Conservation (phyloP, 2,888 invertebrate species). For the Drosophila nr. perissopoda region DNA sequence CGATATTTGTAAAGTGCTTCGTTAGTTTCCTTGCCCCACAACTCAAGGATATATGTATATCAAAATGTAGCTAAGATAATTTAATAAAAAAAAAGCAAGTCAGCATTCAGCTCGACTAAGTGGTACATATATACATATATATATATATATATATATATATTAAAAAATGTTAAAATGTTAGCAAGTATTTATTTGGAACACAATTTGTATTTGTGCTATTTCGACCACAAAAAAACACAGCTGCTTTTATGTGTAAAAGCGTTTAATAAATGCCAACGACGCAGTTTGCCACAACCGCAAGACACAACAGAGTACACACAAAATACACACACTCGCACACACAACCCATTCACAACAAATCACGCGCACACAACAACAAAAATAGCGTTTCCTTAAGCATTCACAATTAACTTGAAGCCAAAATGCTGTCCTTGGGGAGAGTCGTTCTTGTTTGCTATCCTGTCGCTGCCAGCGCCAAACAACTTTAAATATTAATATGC, state of each 20-base stretch:
- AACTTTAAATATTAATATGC: conserved; percentile 80
- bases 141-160: neutral
- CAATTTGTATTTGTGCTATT: conserved; percentile 23
- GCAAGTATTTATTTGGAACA: neutral
- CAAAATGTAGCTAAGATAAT: neutral
- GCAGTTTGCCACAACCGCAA: conserved; percentile 53
- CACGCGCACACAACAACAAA: conserved; percentile 49
- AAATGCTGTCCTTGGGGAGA: conserved; percentile 69
- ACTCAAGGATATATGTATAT: neutral
- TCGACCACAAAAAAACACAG: conserved; percentile 40
- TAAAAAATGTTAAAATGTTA: neutral
- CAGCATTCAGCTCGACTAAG: neutral
- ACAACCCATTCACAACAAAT: conserved; percentile 71
- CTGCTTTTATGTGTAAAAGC: conserved; percentile 38
- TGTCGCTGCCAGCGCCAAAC: conserved; percentile 45
- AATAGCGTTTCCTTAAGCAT: conserved; percentile 34
- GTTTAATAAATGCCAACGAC: conserved; percentile 55
- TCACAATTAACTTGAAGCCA: conserved; percentile 77
- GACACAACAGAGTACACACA: conserved; percentile 18
- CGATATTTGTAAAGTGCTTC: conserved; percentile 11
- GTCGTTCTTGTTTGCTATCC: conserved; percentile 11
- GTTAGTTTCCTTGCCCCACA: conserved; percentile 8
- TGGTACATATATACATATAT: neutral
- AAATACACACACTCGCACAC: conserved; percentile 28
- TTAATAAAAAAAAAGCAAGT: neutral